Conservation (phyloP, 2,888 invertebrate species). For the Monochamus alternatus region DNA sequence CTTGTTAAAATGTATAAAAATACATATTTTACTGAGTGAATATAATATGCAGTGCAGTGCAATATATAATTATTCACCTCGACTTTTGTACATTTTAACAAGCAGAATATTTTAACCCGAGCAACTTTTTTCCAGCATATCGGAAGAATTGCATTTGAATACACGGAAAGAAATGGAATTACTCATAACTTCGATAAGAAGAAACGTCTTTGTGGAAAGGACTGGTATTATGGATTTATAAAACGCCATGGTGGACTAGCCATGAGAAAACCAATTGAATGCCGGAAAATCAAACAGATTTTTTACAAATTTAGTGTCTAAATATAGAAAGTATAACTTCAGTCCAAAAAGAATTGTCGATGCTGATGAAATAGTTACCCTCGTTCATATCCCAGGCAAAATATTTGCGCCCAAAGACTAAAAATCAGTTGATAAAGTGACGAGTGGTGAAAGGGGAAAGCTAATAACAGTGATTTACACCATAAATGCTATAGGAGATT, state of each 20-base stretch:
- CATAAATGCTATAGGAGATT: constrained; percentile 46
- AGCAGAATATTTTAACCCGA: too few relatives aligned
- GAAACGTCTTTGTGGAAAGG: background rate
- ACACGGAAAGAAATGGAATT: background rate
- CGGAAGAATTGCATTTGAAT: background rate
- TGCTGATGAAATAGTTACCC: background rate
- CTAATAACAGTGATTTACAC: constrained; percentile 44
- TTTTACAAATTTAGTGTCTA: background rate
- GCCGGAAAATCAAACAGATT: background rate
- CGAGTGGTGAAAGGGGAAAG: constrained; percentile 46
- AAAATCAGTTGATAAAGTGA: constrained; percentile 42
- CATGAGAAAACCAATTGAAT: background rate
- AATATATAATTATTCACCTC: too few relatives aligned
- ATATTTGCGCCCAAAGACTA: background rate
- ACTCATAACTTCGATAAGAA: background rate
- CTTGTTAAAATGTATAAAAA: too few relatives aligned
- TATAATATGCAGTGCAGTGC: too few relatives aligned
- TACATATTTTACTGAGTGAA: too few relatives aligned
- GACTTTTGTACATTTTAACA: too few relatives aligned
- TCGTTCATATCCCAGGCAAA: background rate
- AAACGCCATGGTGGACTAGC: background rate
- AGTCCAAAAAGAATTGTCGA: background rate
- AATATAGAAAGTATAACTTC: background rate
- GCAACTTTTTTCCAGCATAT: too few relatives aligned
- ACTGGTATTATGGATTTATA: background rate